Percentiles rank a stretch among this genome's conserved stretches.
These are phyloP conservation scores for Tuta absoluta DNA, from an alignment of 2,888 invertebrate genomes.

Conservation along the genomic window DNA sequence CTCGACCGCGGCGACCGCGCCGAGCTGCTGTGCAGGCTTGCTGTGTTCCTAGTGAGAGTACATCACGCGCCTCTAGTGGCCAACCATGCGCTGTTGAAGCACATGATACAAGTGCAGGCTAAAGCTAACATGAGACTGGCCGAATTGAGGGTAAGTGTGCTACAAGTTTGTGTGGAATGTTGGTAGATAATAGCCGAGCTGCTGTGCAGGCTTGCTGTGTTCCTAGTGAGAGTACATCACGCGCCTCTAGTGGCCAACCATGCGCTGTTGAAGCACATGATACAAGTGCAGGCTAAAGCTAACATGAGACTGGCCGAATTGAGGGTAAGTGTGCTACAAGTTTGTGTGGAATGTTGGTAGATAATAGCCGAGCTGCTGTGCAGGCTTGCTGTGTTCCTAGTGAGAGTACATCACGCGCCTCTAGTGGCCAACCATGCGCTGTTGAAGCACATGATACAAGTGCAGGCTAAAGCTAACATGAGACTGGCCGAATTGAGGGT, in stretches of 20 bases:
- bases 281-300: conserved; percentile 83
- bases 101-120: conserved; percentile 83
- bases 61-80: conserved; percentile 90
- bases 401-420: conserved; percentile 89
- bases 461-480: conserved; percentile 81
- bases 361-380: conserved; percentile 82
- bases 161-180: conserved; percentile 84
- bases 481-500: conserved; percentile 84
- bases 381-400: conserved; percentile 88
- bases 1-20: conserved; percentile 85
- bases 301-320: conserved; percentile 80
- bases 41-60: conserved; percentile 87
- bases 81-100: conserved; percentile 84
- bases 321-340: conserved; percentile 73
- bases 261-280: conserved; percentile 84
- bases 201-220: conserved; percentile 87
- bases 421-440: conserved; percentile 86
- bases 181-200: conserved; percentile 71
- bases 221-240: conserved; percentile 88
- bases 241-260: conserved; percentile 88
- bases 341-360: conserved; percentile 77
- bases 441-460: conserved; percentile 83
- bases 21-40: conserved; percentile 89
- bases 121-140: conserved; percentile 80
- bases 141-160: conserved; percentile 83